Evolutionary conservation across 2,113 vertebrate genomes (phyloP), one percentile per base, ranked within the genome.

Genomic region (Octodon degus): DNA sequence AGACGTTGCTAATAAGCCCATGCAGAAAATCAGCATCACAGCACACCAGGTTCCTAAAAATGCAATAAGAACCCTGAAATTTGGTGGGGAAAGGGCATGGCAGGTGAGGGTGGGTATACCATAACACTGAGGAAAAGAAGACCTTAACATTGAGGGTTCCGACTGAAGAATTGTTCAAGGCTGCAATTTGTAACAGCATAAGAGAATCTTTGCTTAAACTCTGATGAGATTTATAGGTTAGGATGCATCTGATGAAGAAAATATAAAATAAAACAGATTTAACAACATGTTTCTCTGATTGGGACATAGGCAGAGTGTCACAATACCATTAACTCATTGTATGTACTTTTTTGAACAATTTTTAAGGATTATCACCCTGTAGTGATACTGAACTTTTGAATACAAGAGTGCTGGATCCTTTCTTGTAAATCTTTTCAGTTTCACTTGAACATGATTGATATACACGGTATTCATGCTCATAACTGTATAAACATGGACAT

Each of bases 1-100:
- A 27, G 96, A 96, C 12, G 95, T 47, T 53, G 92, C 7, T 83
- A 97, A 37, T 58, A 83, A 97, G 10, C 92, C 89, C 32, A 94
- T 0, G 43, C 84, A 97, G 81, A 97, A 62, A 85, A 91, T 37
- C 88, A 65, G 53, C 0, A 5, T 17, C 32, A 93, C 7, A 9
- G 82, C 12, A 43, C 81, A 92, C 53, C 81, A 86, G 17, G 47
- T 12, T 93, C 97, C 97, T 97, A 80, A 90, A 65, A 7, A 86
- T 70, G 40, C 2, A 81, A 90, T 10, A 58, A 13, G 55, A 13
- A 84, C 8, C 70, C 55, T 58, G 10, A 83, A 79, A 68, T 34
- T 50, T 37, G 72, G 81, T 94, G 89, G 91, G 72, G 95, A 43
- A 91, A 53, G 27, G 4, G 55, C 25, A 40, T 43, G 37, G 55